Evolutionary conservation across 2,888 invertebrate genomes (phyloP), one percentile per base, ranked within the genome.

Genomic region (Parnassius mnemosyne): DNA sequence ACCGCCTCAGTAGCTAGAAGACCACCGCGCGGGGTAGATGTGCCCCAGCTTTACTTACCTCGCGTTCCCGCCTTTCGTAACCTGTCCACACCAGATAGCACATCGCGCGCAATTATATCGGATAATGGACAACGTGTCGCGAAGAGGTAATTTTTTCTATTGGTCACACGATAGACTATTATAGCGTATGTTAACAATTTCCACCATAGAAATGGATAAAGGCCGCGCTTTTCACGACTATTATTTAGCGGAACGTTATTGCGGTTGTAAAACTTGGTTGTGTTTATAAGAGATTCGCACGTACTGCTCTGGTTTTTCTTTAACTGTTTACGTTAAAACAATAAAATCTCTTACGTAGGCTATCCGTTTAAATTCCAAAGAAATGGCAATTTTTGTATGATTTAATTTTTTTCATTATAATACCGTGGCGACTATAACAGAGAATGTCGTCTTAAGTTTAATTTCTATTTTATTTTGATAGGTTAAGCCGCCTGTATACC

Each of bases 111-210:
- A 81, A 82, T 84, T 81, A 83, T 62, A 59, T 66, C 64, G 79
- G 78, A 87, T 85, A 87, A 87, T 87, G 86, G 84, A 78, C 62
- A 76, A 76, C 68, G 78, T 85, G 81, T 85, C 86, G 81, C 76
- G 75, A 68, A 74, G 76, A 83, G 84, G 83, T 84, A 83, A 79
- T 55, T 43, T 53, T 51, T 53, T 53, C 56, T 11, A 43, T 46
- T 34, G 51, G 12, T 46, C 42, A 42, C 3, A 46, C 13, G 3
- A 50, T 10, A 2, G 9, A 20, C 11, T 44, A 49, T 49, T 10
- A n/a, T n/a, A 20, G 25, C 7, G 9, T 44, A 42, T 9, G 13
- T 44, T 49, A 43, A 43, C 13, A 49, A 13, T 49, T 49, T 51
- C 43, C 25, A 41, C 25, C 49, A 7, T 9, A 34, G 57, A 47